These are phyloP conservation scores for Nomada hirtipes DNA, from an alignment of 2,888 invertebrate species.

Conservation along the genomic window DNA sequence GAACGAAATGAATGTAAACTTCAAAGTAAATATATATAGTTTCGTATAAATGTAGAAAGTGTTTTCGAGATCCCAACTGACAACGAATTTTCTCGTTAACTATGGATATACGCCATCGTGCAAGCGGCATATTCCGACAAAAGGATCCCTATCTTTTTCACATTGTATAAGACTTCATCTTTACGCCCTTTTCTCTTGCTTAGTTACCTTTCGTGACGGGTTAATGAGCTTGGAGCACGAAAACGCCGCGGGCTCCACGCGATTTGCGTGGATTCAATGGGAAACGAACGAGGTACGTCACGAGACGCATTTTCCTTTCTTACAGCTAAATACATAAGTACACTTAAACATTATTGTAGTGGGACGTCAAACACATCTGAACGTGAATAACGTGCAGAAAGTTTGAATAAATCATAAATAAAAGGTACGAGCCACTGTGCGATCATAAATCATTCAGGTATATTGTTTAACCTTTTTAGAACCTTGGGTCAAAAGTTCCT, in stretches of 20 bases:
- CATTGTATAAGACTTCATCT: conserved; percentile 43
- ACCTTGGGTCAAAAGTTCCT: background rate
- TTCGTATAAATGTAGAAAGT: too few species aligned
- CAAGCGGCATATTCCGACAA: conserved; percentile 20
- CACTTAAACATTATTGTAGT: background rate
- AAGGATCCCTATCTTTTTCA: conserved; percentile 26
- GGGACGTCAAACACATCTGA: background rate
- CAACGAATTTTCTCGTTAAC: conserved; percentile 11
- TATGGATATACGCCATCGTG: conserved; percentile 11
- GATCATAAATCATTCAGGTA: background rate
- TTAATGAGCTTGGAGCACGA: conserved; percentile 51
- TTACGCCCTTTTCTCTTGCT: conserved; percentile 34
- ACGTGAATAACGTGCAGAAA: background rate
- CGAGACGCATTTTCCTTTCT: conserved; percentile 48
- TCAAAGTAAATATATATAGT: too few species aligned
- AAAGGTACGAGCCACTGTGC: background rate
- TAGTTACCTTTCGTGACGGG: conserved; percentile 44
- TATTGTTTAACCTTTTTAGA: background rate
- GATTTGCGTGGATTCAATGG: conserved; percentile 21
- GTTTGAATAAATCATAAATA: background rate
- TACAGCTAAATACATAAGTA: background rate
- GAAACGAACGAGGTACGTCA: conserved; percentile 32
- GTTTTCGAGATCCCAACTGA: background rate
- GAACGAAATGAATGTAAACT: too few species aligned
- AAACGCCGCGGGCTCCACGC: conserved; percentile 36